Base-by-base conservation (phyloP, 2,888 invertebrate species). In the Ormyrus labotus region DNA sequence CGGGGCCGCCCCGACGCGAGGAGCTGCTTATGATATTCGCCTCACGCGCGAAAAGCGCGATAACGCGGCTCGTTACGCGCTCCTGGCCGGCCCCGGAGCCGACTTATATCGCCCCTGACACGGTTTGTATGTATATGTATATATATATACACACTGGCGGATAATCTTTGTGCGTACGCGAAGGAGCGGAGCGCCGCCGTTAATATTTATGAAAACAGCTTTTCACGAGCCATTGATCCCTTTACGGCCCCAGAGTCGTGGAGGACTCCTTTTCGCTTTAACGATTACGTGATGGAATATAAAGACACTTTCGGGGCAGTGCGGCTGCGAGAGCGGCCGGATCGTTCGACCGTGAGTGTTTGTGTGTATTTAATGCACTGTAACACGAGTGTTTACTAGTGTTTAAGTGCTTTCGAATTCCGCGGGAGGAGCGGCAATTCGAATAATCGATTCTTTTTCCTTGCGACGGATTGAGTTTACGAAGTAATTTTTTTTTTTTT, bases 41-140 rank as follows among this genome's bases (percentile, higher is more conserved):
- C 84, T 86, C 86, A 87, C 86, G 87, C 85, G 88, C 84, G 85
- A 86, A 87, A 86, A 86, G 85, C 83, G 83, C 84, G 87, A 88
- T 87, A 87, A 87, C 85, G 86, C 86, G 83, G 34, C 83, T 81
- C 78, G 7, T 71, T 81, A 81, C 65, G 79, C 34, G 34, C 34
- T 34, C 34, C 34, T 73, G 68, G 81, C 81, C 84, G 50, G 84
- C 83, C 82, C 83, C 80, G 34, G 34, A 34, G 34, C 4, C 34
- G 34, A 34, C 34, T 34, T 34, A 34, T 34, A 34, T 34, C 34
- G 34, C 34, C 34, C 34, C 34, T 83, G 84, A 83, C 86, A 84
- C 83, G 84, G 84, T 87, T 88, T 4, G 4, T 34, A 34, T 4
- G 2, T 34, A 34, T 34, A 34, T 34, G 3, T 19, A 19, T 19